Evolutionary conservation across 2,797 vertebrate species (phyloP).

Genomic region (Ctenosaura bakeri): DNA sequence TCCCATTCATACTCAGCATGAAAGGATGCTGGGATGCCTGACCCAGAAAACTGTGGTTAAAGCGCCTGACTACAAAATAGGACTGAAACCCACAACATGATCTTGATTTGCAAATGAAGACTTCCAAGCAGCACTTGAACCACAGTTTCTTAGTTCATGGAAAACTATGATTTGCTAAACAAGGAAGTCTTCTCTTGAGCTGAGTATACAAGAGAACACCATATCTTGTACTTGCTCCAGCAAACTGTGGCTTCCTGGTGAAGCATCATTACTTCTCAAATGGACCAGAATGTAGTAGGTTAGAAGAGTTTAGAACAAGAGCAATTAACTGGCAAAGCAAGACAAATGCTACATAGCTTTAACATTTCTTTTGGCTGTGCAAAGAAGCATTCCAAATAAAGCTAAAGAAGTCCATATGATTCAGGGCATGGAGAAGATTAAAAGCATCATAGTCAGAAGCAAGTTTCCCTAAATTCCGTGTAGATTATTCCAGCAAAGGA

Average conservation of each 20-base stretch:
- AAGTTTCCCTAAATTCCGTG: not conserved
- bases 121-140: not conserved
- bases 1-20: not conserved
- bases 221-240: not conserved
- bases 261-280: not conserved
- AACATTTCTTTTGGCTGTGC: conserved; percentile 32
- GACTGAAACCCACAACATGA: not conserved
- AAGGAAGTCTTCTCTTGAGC: not conserved
- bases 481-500: not conserved
- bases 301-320: not conserved
- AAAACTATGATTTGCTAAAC: not conserved
- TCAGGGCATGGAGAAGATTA: conserved; percentile 47
- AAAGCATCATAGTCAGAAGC: not conserved
- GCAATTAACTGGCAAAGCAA: conserved; percentile 9
- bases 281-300: not conserved
- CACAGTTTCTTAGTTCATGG: not conserved
- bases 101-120: not conserved
- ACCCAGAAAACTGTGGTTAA: not conserved
- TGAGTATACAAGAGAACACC: too few species aligned
- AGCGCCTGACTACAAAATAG: not conserved
- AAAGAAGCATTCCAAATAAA: conserved; percentile 47
- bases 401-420: conserved; percentile 47
- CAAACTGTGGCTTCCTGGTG: too few species aligned
- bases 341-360: conserved; percentile 47
- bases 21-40: not conserved